Evolutionary conservation across 2,797 vertebrate species (phyloP), one percentile per base, ranked within the genome.

Genomic region (Poeciliopsis gracilis): DNA sequence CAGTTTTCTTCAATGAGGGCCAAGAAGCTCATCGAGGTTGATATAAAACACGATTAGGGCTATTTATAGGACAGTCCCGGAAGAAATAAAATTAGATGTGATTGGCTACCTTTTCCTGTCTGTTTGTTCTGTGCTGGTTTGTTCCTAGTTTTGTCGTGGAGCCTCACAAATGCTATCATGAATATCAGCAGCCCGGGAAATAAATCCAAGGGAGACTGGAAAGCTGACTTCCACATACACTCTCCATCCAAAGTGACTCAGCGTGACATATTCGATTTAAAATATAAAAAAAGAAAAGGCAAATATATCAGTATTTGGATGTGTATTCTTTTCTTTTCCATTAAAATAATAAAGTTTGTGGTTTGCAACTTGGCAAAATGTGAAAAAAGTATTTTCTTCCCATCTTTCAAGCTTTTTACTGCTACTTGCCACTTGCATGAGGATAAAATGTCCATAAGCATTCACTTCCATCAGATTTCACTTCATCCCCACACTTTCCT

Each of bases 401-500:
- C 67, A 82, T 84, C 83, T 82, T 36, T 30, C 55, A 30, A 55
- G 41, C 73, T 80, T 67, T 81, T 46, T 33, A 85, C 70, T 55
- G 20, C 77, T 72, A 87, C 38, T 23, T 57, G 94, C 94, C 94
- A 93, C 89, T 93, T 94, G 92, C 96, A 96, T 95, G 95, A 96
- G 96, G 96, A 97, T 96, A 96, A 97, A 98, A 97, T 95, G 95
- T 96, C 97, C 94, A 91, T 96, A 97, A 98, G 96, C 97, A 96
- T 98, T 98, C 97, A 96, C 98, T 98, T 99, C 97, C 97, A 97
- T 96, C 96, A 97, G 95, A 98, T 98, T 97, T 99, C 97, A 96
- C 96, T 84, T 85, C 84, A 80, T 77, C 78, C 67, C 13, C 84
- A 91, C 85, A 86, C 87, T 88, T 83, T 82, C 84, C 61, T 59